These are phyloP conservation scores for Panagrolaimus sp. DNA, from an alignment of 1,140 invertebrate species.

Conservation along the genomic window DNA sequence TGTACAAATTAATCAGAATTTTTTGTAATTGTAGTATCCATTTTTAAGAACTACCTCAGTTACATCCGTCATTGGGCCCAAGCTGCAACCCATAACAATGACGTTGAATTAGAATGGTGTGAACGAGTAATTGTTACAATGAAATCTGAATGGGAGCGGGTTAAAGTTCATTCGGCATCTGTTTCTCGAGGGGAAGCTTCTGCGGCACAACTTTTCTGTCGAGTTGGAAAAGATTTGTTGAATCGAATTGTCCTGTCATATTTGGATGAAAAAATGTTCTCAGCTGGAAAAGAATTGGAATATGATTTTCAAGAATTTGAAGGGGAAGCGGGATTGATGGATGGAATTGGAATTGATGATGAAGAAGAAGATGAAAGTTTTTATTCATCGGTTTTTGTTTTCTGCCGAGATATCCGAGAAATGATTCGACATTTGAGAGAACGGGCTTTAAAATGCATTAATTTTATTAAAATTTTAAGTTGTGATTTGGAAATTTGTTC, in stretches of 20 bases:
- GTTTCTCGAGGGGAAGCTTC: conserved; percentile 25
- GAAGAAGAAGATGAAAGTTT: not conserved
- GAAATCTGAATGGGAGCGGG: conserved; percentile 22
- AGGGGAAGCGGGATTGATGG: conserved; percentile 19
- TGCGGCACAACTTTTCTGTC: conserved; percentile 27
- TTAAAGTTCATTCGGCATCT: conserved; percentile 21
- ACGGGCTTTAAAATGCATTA: conserved; percentile 26
- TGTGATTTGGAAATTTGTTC: conserved; percentile 30
- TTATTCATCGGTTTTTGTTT: conserved; percentile 24
- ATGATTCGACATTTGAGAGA: conserved; percentile 33
- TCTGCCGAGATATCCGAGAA: conserved; percentile 30
- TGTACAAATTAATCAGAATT: not conserved
- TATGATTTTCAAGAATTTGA: conserved; percentile 23
- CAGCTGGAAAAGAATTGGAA: conserved; percentile 21
- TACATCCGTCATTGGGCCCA: conserved; percentile 28
- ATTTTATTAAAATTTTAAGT: conserved; percentile 26
- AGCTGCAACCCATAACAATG: conserved; percentile 14
- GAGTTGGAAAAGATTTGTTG: conserved; percentile 23
- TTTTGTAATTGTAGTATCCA: conserved; percentile 17
- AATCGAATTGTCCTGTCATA: conserved; percentile 24
- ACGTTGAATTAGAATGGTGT: conserved; percentile 25
- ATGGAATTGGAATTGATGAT: not conserved
- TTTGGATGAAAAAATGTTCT: conserved; percentile 28
- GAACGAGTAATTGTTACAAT: conserved; percentile 23
- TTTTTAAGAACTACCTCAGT: conserved; percentile 28